A percentile compares a stretch with the other conserved stretches of the same genome.
Conservation (phyloP, 92 coral and sea anemone genomes). For the Zoanthus sansibaricus region DNA sequence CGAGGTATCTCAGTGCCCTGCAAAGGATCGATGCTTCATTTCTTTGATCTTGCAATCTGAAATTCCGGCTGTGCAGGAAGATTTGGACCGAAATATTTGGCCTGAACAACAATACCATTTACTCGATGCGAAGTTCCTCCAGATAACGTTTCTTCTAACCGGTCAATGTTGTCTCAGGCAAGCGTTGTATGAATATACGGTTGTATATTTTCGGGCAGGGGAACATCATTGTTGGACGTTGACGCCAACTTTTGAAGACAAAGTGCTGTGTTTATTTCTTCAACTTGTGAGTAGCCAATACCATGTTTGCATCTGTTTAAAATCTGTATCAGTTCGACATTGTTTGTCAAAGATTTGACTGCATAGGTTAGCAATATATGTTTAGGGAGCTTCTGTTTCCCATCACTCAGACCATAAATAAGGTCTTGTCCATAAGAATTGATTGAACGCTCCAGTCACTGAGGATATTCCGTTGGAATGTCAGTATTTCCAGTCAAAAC, state of each 20-base stretch:
- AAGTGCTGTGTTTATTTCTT: neutral
- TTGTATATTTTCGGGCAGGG: too few relatives aligned
- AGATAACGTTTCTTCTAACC: conserved; percentile 3
- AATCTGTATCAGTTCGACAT: neutral
- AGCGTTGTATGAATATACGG: conserved; percentile 31
- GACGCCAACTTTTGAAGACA: neutral
- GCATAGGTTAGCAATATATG: neutral
- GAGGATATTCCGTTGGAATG: neutral
- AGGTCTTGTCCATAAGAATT: neutral
- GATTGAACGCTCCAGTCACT: neutral
- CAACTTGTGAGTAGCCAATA: neutral
- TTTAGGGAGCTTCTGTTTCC: neutral
- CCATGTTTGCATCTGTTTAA: neutral
- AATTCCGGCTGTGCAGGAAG: conserved; percentile 10
- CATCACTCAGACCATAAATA: neutral
- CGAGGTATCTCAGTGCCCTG: too few relatives aligned
- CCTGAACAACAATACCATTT: conserved; percentile 71
- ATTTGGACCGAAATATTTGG: conserved; percentile 51
- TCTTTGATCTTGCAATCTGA: too few relatives aligned
- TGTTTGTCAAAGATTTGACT: neutral
- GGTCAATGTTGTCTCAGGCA: conserved; percentile 62
- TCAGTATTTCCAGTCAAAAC: neutral
- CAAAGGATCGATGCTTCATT: too few relatives aligned
- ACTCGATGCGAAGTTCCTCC: conserved; percentile 66
- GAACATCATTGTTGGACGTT: too few relatives aligned